A percentile compares a stretch with the other conserved stretches of the same genome.
These are phyloP conservation scores for Nesometra sesokonis DNA, from an alignment of 35 echinoderm and acorn worm species.

Conservation along the genomic window DNA sequence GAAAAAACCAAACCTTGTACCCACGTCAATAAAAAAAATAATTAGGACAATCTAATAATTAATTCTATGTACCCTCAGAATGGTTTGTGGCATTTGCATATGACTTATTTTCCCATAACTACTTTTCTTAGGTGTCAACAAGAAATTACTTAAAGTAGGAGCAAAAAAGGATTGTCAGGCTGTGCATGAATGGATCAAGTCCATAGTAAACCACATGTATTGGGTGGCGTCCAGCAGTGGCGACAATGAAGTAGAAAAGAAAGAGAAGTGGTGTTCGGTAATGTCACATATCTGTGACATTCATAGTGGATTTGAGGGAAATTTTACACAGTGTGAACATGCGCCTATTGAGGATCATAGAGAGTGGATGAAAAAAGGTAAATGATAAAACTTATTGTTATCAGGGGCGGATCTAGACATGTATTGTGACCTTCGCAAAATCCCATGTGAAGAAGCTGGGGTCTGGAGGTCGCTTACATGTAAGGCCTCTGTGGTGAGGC, in stretches of 20 bases:
- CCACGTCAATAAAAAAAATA: slow-evolving; percentile 25
- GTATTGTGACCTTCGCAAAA: too few relatives aligned
- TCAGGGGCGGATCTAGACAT: too few relatives aligned
- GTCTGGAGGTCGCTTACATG: too few relatives aligned
- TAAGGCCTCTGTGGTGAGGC: too few relatives aligned
- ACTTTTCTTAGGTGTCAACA: neutral
- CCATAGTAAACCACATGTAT: neutral
- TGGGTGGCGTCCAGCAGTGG: neutral
- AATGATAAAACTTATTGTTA: neutral
- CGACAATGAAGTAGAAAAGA: neutral
- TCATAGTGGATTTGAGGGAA: neutral
- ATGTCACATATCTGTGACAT: neutral
- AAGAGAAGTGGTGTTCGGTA: neutral
- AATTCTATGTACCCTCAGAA: too few relatives aligned
- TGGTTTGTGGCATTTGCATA: too few relatives aligned
- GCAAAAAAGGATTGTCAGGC: neutral
- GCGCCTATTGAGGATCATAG: neutral
- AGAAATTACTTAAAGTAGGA: neutral
- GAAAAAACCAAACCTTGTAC: slow-evolving; percentile 1
- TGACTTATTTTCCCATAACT: too few relatives aligned
- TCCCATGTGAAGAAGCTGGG: too few relatives aligned
- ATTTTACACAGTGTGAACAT: neutral
- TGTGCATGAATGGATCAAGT: too few relatives aligned
- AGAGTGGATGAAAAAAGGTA: neutral
- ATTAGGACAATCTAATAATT: neutral